phyloP scores from a whole-genome alignment of 2,888 invertebrate genomes.

The Diadromus collaris region DNA sequence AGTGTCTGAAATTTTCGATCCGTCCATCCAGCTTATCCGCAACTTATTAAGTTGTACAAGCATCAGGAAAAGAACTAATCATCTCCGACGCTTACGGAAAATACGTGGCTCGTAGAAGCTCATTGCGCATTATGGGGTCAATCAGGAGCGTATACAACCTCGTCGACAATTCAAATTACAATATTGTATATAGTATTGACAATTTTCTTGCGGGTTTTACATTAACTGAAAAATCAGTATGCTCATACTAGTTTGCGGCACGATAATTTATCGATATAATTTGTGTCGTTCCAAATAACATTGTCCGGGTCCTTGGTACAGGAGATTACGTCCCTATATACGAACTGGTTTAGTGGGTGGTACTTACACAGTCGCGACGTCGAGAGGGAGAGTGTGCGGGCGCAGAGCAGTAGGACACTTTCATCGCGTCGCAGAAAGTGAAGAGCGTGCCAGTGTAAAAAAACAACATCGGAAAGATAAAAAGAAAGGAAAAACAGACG shows the following conservation, averaged over 20 bases:
- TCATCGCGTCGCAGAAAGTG: conserved; percentile 74
- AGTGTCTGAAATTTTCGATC: no score
- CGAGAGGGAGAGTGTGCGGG: conserved; percentile 67
- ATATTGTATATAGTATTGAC: neutral
- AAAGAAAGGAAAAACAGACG: conserved; percentile 22
- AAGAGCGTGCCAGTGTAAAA: conserved; percentile 48
- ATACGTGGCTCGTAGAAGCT: neutral
- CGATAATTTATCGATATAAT: no score
- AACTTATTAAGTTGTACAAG: no score
- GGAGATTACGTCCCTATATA: conserved; percentile 59
- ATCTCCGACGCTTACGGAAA: neutral
- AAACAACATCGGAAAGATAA: conserved; percentile 18
- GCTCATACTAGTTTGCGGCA: no score
- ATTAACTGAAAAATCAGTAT: no score
- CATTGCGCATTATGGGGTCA: conserved; percentile 39
- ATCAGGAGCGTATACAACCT: conserved; percentile 29
- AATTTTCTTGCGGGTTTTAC: neutral
- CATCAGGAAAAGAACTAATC: neutral
- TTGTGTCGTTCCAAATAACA: no score
- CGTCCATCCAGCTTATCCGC: no score
- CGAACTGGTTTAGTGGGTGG: conserved; percentile 44
- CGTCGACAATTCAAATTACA: neutral
- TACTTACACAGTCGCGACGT: conserved; percentile 22
- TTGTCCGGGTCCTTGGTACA: conserved; percentile 23
- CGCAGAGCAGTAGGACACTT: conserved; percentile 75